These are phyloP conservation scores for Acanthopleura granulata DNA, from an alignment of 2,888 invertebrate species.

Conservation along the genomic window DNA sequence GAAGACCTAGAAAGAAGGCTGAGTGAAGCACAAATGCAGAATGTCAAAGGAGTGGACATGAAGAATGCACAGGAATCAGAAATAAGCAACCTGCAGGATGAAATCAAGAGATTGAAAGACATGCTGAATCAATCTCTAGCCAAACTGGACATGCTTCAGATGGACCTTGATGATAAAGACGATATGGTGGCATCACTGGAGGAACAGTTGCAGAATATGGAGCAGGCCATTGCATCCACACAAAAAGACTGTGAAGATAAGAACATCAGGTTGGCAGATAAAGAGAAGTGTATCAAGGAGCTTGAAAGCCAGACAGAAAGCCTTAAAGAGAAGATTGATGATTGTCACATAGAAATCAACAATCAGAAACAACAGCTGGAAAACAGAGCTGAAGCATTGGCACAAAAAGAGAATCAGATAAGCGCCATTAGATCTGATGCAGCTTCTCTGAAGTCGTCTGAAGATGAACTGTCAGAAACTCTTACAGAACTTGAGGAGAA, in stretches of 20 bases:
- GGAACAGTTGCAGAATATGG: slow-evolving; percentile 23
- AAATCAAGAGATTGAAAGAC: slow-evolving; percentile 25
- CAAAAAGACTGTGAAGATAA: slow-evolving; percentile 30
- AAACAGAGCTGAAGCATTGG: background rate
- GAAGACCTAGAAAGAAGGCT: slow-evolving; percentile 20
- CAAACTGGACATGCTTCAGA: slow-evolving; percentile 39
- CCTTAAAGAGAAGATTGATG: slow-evolving; percentile 21
- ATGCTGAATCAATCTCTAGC: slow-evolving; percentile 28
- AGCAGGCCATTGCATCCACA: slow-evolving; percentile 28
- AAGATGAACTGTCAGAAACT: background rate
- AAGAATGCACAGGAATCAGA: slow-evolving; percentile 24
- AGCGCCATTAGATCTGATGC: background rate
- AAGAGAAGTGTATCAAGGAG: slow-evolving; percentile 25
- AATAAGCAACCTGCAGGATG: slow-evolving; percentile 23
- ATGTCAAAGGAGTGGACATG: slow-evolving; percentile 26
- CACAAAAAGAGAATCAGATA: slow-evolving; percentile 25
- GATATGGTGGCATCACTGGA: slow-evolving; percentile 23
- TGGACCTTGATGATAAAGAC: slow-evolving; percentile 33
- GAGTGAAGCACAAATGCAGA: slow-evolving; percentile 19
- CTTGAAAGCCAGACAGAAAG: slow-evolving; percentile 25
- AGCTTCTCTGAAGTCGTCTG: background rate
- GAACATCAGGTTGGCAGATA: slow-evolving; percentile 23
- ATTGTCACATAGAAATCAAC: slow-evolving; percentile 19
- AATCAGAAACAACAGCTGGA: slow-evolving; percentile 26
- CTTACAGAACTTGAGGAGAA: background rate